These are phyloP conservation scores for Eriosoma lanigerum DNA, from an alignment of 1,140 invertebrate genomes.

Conservation along the genomic window DNA sequence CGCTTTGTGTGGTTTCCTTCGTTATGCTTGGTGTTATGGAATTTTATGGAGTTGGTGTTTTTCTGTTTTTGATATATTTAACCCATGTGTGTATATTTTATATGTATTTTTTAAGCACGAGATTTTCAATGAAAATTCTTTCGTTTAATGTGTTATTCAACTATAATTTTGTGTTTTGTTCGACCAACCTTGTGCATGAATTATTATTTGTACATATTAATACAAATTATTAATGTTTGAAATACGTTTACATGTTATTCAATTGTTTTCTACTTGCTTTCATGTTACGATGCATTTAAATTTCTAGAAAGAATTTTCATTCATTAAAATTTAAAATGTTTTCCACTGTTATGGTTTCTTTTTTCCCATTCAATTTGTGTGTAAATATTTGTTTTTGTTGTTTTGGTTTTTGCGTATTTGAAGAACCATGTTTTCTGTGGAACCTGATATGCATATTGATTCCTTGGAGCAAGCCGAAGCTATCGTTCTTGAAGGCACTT, in stretches of 20 bases:
- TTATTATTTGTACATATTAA: constrained; percentile 1
- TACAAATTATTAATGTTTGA: background rate
- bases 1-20: constrained; percentile 49
- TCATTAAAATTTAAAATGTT: constrained; percentile 14
- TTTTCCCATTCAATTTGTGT: constrained; percentile 39
- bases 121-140: constrained; percentile 49
- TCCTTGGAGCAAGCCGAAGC: constrained; percentile 96
- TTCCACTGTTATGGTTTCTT: background rate
- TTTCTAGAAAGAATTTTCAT: constrained; percentile 50
- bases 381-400: constrained; percentile 52
- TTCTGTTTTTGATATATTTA: constrained; percentile 25
- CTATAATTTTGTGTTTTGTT: constrained; percentile 8
- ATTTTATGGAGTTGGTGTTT: constrained; percentile 46
- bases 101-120: constrained; percentile 41
- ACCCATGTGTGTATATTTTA: background rate
- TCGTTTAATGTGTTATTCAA: background rate
- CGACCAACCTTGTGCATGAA: constrained; percentile 14
- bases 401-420: constrained; percentile 53
- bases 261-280: background rate
- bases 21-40: constrained; percentile 47
- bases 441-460: constrained; percentile 98
- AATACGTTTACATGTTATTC: background rate
- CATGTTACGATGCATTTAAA: background rate
- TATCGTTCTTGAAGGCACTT: constrained; percentile 97
- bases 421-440: constrained; percentile 95